These are phyloP conservation scores for Varroa destructor DNA, from an alignment of 1,140 invertebrate genomes.

Conservation along the genomic window DNA sequence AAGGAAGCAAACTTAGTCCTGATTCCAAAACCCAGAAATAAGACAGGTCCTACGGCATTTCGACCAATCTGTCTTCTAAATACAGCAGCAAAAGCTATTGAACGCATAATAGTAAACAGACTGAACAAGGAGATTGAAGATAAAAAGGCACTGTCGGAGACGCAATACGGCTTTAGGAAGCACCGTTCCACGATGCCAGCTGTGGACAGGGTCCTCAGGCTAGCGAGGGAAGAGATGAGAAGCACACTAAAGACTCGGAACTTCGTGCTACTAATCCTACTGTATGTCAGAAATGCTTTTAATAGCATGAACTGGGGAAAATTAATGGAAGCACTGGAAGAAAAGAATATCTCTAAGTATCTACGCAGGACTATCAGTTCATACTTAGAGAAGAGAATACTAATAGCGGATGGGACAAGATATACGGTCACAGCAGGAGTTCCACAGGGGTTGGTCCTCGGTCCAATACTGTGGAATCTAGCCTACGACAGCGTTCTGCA, in stretches of 20 bases:
- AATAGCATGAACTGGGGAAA: background rate
- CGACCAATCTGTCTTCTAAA: background rate
- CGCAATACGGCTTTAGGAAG: background rate
- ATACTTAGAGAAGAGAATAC: background rate
- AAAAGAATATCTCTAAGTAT: background rate
- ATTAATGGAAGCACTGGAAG: background rate
- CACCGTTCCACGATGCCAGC: background rate
- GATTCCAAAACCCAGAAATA: background rate
- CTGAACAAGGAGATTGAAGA: background rate
- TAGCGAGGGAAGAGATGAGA: background rate
- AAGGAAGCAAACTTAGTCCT: background rate
- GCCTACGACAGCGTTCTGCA: conserved; percentile 6
- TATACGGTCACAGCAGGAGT: background rate
- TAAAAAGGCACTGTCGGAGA: background rate
- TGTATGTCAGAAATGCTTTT: background rate
- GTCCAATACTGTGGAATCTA: background rate
- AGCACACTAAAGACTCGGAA: background rate
- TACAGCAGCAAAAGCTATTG: background rate
- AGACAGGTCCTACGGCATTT: background rate
- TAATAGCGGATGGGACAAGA: background rate
- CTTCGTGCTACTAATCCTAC: background rate
- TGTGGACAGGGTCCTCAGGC: background rate
- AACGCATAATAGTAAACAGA: background rate
- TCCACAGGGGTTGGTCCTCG: background rate
- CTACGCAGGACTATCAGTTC: background rate